Base-by-base conservation (phyloP, 2,888 invertebrate genomes). In the Sepioteuthis lessoniana region DNA sequence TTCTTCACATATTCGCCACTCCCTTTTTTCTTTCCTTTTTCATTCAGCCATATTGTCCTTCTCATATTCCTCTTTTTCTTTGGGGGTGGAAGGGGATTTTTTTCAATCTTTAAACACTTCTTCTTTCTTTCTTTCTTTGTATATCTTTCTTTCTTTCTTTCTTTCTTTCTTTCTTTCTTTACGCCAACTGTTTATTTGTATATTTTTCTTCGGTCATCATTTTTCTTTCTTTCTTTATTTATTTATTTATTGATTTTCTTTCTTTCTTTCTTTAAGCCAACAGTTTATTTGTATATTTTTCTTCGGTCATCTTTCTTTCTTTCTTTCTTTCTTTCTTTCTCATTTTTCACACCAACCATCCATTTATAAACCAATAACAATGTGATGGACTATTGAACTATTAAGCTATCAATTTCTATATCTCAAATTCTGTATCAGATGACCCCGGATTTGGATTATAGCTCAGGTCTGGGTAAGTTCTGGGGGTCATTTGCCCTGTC, bases 341-440 rank as follows among this genome's bases (percentile, higher is more conserved):
- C 0, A 0, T 10, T 16, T 16, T 76, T 76, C 16, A 76, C 31
- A 76, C 76, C n/a, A 76, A 13, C n/a, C 76, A 13, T n/a, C 76
- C 31, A n/a, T 76, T 76, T 13, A 76, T n/a, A 76, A 76, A 16
- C n/a, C 13, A 76, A 76, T 76, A 76, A 76, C 76, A 76, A 10
- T n/a, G 2, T 76, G 31, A 31, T 76, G 76, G 31, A 76, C 76
- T n/a, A n/a, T 76, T n/a, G 16, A 76, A 76, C 76, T n/a, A 76
- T 76, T 76, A 76, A 76, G n/a, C 76, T 76, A 76, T n/a, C 76
- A 10, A 76, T n/a, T 76, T 76, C 76, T 76, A 76, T 76, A 76
- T 76, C 76, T 76, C n/a, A 7, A n/a, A n/a, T n/a, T 10, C n/a
- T 76, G n/a, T 76, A 76, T n/a, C n/a, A n/a, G 76, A 76, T 76